Percentiles rank a stretch among this genome's conserved stretches.
These are phyloP conservation scores for Enteromius afrohamiltoni DNA, from an alignment of 2,797 vertebrate genomes.

Conservation along the genomic window DNA sequence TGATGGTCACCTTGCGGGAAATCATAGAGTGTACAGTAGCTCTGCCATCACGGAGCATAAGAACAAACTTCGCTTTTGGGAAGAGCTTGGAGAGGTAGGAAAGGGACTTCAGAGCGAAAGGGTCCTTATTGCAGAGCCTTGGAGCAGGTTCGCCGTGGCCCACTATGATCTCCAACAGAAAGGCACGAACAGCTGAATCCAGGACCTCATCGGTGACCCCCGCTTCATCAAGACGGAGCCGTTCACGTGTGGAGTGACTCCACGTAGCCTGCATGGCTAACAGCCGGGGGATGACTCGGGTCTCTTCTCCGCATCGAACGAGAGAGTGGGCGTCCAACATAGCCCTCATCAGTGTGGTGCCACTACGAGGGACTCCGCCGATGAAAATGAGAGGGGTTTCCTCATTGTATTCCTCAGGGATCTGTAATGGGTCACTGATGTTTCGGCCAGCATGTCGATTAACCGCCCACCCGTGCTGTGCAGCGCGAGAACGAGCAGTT, in stretches of 20 bases:
- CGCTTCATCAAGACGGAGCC: conserved; percentile 92
- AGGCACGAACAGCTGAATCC: conserved; percentile 95
- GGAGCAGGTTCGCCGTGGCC: conserved; percentile 95
- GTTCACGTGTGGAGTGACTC: conserved; percentile 93
- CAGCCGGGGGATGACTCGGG: conserved; percentile 92
- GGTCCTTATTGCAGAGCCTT: conserved; percentile 97
- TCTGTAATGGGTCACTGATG: conserved; percentile 73
- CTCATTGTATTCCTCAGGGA: conserved; percentile 83
- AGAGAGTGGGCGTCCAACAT: conserved; percentile 96
- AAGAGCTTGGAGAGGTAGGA: conserved; percentile 94
- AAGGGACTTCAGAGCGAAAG: conserved; percentile 95
- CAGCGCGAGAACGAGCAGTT: conserved; percentile 85
- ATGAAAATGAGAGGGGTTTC: conserved; percentile 97
- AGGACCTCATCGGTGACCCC: conserved; percentile 95
- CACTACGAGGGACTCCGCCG: conserved; percentile 94
- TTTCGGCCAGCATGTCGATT: conserved; percentile 73
- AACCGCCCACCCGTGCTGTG: conserved; percentile 69
- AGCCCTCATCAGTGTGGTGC: conserved; percentile 95
- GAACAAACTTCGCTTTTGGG: conserved; percentile 92
- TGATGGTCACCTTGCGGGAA: conserved; percentile 97
- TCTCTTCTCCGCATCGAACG: conserved; percentile 94
- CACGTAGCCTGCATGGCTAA: conserved; percentile 97
- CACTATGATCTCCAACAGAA: conserved; percentile 94
- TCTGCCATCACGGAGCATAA: conserved; percentile 95
- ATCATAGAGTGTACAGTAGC: conserved; percentile 98